Conservation (phyloP, 2,888 invertebrate genomes). For the Hofmannophila pseudospretella region DNA sequence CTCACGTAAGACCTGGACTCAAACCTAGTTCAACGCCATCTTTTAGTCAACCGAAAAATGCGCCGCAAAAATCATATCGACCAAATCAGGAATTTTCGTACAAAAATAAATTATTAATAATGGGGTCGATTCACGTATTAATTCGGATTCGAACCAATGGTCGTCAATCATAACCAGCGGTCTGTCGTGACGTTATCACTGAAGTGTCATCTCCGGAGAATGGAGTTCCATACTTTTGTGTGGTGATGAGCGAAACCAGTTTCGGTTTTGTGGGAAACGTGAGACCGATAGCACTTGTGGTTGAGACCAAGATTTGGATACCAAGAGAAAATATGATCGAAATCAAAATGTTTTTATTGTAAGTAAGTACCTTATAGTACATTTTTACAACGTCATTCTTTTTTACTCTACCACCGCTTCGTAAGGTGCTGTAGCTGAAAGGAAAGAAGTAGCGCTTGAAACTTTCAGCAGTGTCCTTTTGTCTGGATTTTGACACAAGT, state of each 20-base stretch:
- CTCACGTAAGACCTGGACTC: neutral
- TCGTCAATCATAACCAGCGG: slow-evolving; percentile 67
- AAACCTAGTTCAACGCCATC: neutral
- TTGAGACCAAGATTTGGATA: too few species aligned
- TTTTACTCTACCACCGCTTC: too few species aligned
- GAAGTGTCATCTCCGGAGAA: slow-evolving; percentile 41
- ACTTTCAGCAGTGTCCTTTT: too few species aligned
- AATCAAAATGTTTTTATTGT: too few species aligned
- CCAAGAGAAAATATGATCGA: too few species aligned
- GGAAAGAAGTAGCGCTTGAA: too few species aligned
- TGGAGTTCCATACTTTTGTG: slow-evolving; percentile 1
- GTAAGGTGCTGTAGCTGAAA: too few species aligned
- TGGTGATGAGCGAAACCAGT: slow-evolving; percentile 2
- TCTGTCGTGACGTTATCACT: slow-evolving; percentile 52
- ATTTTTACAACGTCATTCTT: too few species aligned
- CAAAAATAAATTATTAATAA: slow-evolving; percentile 63
- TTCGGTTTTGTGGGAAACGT: neutral
- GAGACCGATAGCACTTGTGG: too few species aligned
- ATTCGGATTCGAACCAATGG: slow-evolving; percentile 56
- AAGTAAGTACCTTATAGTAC: too few species aligned
- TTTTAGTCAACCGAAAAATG: slow-evolving; percentile 30
- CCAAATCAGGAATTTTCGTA: slow-evolving; percentile 36
- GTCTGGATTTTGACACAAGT: too few species aligned
- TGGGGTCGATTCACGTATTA: slow-evolving; percentile 59
- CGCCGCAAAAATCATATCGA: slow-evolving; percentile 40